These are phyloP conservation scores for Umimayanthus chanpuru DNA, from an alignment of 92 coral and sea anemone species.

Conservation along the genomic window DNA sequence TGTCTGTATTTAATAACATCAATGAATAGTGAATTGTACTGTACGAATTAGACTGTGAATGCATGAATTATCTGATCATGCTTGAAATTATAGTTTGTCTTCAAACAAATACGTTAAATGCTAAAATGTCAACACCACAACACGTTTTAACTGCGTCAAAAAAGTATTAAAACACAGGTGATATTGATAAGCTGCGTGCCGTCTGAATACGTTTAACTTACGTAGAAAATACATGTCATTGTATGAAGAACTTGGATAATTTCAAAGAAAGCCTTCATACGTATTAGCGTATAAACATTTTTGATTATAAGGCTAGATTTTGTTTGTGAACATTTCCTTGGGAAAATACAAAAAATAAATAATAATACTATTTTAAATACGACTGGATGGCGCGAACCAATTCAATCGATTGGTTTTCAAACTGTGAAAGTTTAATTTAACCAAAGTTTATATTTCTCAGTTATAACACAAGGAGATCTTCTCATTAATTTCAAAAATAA, in stretches of 20 bases:
- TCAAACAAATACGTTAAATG: neutral
- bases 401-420: neutral
- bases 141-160: no score
- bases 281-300: neutral
- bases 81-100: neutral
- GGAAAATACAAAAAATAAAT: neutral
- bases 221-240: no score
- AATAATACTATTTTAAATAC: neutral
- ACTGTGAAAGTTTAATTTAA: no score
- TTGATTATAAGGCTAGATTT: neutral
- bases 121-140: neutral
- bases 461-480: neutral
- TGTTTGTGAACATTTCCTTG: neutral
- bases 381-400: neutral
- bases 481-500: neutral
- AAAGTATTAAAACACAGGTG: no score
- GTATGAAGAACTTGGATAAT: no score
- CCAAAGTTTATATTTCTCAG: neutral
- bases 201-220: no score
- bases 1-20: no score
- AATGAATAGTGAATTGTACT: neutral
- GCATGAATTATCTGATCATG: no score
- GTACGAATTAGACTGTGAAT: no score
- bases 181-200: no score
- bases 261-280: neutral